These are phyloP conservation scores for Myotis yumanensis DNA, from an alignment of 2,113 vertebrate species.

Conservation along the genomic window DNA sequence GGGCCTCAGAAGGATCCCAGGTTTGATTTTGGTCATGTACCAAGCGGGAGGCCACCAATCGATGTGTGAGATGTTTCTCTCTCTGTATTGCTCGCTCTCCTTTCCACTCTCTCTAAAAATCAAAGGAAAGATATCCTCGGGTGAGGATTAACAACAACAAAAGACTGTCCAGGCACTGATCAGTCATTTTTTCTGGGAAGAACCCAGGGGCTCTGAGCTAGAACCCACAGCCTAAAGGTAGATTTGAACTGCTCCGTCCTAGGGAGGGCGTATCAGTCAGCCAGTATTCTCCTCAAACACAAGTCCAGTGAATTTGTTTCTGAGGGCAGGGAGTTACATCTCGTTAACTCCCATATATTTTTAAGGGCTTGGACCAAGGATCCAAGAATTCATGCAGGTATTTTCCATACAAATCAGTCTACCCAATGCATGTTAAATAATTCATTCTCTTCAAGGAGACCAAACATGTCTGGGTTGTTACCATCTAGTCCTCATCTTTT, in stretches of 20 bases:
- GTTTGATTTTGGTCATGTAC: no score
- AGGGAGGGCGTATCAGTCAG: background rate
- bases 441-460: background rate
- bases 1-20: no score
- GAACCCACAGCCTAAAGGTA: background rate
- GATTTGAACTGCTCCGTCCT: background rate
- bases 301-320: slow-evolving; percentile 20
- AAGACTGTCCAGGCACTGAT: background rate
- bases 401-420: slow-evolving; percentile 16
- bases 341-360: background rate
- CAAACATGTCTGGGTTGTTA: background rate
- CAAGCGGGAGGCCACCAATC: no score
- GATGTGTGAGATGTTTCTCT: no score
- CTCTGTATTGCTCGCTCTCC: no score
- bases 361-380: slow-evolving; percentile 19
- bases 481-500: background rate
- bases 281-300: background rate
- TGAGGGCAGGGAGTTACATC: background rate
- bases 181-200: background rate
- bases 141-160: no score
- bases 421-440: background rate
- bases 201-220: background rate
- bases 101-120: no score
- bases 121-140: no score
- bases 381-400: background rate